Evolutionary conservation across 92 coral and sea anemone genomes (phyloP), one percentile per base, ranked within the genome.

Genomic region (Plumapathes pennacea): DNA sequence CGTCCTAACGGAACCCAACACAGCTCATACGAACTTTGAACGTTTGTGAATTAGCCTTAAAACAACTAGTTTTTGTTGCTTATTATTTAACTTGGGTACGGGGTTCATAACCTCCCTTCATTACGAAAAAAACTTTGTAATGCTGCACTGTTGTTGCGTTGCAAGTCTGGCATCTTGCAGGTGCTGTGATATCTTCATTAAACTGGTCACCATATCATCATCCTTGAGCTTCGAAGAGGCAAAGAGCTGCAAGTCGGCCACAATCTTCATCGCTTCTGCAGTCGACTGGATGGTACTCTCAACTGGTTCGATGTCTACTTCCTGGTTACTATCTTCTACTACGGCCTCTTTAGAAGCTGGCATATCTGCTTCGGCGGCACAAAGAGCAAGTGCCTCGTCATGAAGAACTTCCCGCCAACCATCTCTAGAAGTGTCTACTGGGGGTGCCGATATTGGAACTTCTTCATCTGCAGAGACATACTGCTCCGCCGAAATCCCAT

Each of bases 251-350:
- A 57, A 57, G 64, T 57, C 64, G 32, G 44, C 64, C 38, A 37
- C 64, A 56, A 56, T 25, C 34, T 25, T 57, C 32, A 32, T 57
- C 29, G 64, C 64, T 57, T 57, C 64, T 57, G 64, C 52, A 57
- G 38, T 57, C 64, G 64, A 57, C 64, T 57, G 46, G 64, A 57
- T 38, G 64, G 64, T 28, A 57, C 64, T 57, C 64, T 57, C 27
- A 29, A 57, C 64, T 36, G 64, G 64, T 22, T 57, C 64, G 64
- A 36, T 38, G 46, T 57, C 46, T 36, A 57, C 32, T 57, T 49
- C 55, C 55, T 49, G 55, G 55, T 49, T 34, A 49, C 55, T 49
- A 49, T 49, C 32, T 49, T 49, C 55, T 49, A 22, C 55, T 49
- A 49, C 55, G 55, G 55, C 29, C 55, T 23, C 55, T 49, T 49